These are phyloP conservation scores for Heliconius sara DNA, from an alignment of 2,888 invertebrate species.

Conservation along the genomic window DNA sequence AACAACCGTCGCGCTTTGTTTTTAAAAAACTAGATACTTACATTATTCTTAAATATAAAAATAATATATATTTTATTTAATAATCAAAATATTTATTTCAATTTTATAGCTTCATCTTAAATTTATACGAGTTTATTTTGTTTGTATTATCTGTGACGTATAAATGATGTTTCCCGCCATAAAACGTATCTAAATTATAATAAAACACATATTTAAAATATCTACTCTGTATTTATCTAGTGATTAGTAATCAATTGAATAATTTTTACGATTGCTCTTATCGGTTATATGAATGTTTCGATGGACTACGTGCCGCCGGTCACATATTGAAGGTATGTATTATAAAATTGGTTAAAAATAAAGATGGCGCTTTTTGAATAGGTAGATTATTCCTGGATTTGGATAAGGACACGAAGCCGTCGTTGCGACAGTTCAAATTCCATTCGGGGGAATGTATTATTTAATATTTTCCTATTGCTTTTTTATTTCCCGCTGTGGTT, in stretches of 20 bases:
- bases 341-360: not conserved
- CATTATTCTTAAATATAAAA: no score
- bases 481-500: no score
- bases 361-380: slow-evolving; percentile 25
- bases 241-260: slow-evolving; percentile 41
- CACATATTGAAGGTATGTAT: slow-evolving; percentile 40
- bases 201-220: slow-evolving; percentile 32
- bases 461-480: no score
- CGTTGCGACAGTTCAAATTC: no score
- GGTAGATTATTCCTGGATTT: no score
- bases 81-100: not conserved
- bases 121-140: not conserved
- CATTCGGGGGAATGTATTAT: no score
- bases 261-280: slow-evolving; percentile 45
- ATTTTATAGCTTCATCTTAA: not conserved
- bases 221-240: slow-evolving; percentile 37
- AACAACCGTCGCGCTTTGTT: no score
- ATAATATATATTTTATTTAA: not conserved
- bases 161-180: slow-evolving; percentile 24
- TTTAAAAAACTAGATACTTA: no score
- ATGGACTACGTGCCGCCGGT: slow-evolving; percentile 48
- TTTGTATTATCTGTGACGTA: slow-evolving; percentile 12
- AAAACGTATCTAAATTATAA: not conserved
- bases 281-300: slow-evolving; percentile 41
- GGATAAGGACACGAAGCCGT: no score